Percentiles rank a stretch among this genome's conserved stretches.
Conservation (phyloP, 2,797 vertebrate genomes). For the Antrozous pallidus region DNA sequence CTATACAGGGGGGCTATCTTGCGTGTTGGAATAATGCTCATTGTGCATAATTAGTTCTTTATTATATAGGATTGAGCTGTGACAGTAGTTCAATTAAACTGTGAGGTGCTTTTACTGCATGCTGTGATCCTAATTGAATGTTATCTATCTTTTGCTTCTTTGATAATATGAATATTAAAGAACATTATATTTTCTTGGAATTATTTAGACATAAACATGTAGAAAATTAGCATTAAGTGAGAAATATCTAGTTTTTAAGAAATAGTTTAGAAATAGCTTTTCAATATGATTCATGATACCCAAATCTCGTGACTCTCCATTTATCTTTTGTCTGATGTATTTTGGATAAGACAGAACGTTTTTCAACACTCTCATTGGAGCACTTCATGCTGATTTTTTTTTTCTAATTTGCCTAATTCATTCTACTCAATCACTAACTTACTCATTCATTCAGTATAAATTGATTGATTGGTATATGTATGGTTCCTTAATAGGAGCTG, state of each 20-base stretch:
- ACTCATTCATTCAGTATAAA: not conserved
- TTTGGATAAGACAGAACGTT: constrained; percentile 18
- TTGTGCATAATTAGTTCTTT: no score
- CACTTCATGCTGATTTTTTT: constrained; percentile 29
- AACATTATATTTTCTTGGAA: not conserved
- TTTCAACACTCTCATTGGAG: not conserved
- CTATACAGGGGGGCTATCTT: no score
- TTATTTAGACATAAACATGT: not conserved
- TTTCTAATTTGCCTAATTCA: constrained; percentile 31
- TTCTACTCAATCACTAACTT: not conserved
- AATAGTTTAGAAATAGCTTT: constrained; percentile 32
- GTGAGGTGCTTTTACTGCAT: not conserved
- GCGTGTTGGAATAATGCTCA: no score
- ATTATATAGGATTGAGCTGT: not conserved
- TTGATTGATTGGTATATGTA: not conserved
- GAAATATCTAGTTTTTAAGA: constrained; percentile 3
- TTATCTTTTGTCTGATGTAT: constrained; percentile 33
- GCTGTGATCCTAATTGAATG: constrained; percentile 18
- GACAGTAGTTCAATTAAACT: not conserved
- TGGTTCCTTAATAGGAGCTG: not conserved
- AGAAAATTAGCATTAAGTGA: not conserved
- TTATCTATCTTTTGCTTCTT: constrained; percentile 42
- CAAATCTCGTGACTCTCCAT: not conserved
- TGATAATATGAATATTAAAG: constrained; percentile 13
- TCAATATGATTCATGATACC: constrained; percentile 17